Evolutionary conservation across 1,140 invertebrate species (phyloP).

Genomic region (Notospermus geniculatus): DNA sequence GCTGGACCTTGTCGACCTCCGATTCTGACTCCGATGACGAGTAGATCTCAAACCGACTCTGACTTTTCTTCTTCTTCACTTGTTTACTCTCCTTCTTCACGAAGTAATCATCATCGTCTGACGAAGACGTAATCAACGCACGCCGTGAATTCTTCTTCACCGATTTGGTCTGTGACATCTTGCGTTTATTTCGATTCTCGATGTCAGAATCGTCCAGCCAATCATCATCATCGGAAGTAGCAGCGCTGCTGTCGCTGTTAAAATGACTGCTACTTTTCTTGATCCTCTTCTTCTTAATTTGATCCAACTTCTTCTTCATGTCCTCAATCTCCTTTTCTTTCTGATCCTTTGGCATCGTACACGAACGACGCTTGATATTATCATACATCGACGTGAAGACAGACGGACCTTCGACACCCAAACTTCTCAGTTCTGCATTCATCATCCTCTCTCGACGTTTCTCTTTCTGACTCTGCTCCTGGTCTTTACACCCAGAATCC

Average conservation of each 20-base stretch:
- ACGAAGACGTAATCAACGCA: constrained; percentile 6
- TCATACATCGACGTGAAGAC: constrained; percentile 90
- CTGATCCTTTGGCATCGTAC: constrained; percentile 62
- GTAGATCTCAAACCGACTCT: background rate
- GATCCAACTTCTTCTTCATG: constrained; percentile 26
- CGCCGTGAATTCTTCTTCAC: constrained; percentile 7
- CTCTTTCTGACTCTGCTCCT: constrained; percentile 5
- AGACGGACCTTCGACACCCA: constrained; percentile 4
- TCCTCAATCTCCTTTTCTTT: too few relatives aligned
- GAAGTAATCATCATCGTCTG: constrained; percentile 1
- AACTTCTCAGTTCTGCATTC: constrained; percentile 50
- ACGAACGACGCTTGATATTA: constrained; percentile 93
- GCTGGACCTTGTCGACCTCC: background rate
- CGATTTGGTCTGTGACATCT: constrained; percentile 5
- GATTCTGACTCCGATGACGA: constrained; percentile 9
- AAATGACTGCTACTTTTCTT: constrained; percentile 20
- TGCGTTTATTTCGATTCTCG: constrained; percentile 7
- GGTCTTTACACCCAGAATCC: constrained; percentile 1
- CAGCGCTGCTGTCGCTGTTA: constrained; percentile 6
- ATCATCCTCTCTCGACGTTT: constrained; percentile 28
- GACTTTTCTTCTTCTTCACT: constrained; percentile 10
- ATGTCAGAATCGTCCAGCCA: background rate
- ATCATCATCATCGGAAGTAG: constrained; percentile 11
- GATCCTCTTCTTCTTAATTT: constrained; percentile 26
- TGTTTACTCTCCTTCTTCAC: background rate